Evolutionary conservation across 2,113 vertebrate species (phyloP), one percentile per base, ranked within the genome.

Genomic region (Pseudolaguvia tuberculata): DNA sequence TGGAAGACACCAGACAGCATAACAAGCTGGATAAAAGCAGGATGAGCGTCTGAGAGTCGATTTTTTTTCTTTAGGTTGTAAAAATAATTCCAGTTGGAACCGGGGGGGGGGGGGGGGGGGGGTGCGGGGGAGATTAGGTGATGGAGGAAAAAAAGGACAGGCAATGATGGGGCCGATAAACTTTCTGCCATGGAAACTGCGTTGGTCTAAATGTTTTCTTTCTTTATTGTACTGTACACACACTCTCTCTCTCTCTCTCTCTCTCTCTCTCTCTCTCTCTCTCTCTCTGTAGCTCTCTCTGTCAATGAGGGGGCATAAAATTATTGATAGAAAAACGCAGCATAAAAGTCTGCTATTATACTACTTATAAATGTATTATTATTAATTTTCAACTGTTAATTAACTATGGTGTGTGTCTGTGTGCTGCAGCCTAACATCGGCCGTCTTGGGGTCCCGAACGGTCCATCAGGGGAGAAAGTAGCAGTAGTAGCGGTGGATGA

Each of bases 381-480:
- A n/a, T n/a, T 35, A 35, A 7, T 42, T 42, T 9, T 42, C 9
- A 42, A 42, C 39, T 42, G 5, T 5, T 6, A 42, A 42, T 8
- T 52, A 27, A 53, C 14, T 68, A 14, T 73, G 56, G 17, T 31
- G 15, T 20, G 2, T 61, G 29, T 79, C 0, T 66, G 31, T 78
- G 23, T 75, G 79, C 85, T 76, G 4, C 87, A 99, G 96, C 96
- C 96, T 3, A 94, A 96, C 86, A 96, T 99, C 0, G 93, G 94
- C 27, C 90, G 92, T 13, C 86, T 96, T 55, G 97, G 97, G 58
- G 89, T 95, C 84, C 94, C 95, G 53, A 94, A 97, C 0, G 96
- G 97, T 15, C 97, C 96, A 0, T 99, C 97, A 0, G 94, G 93
- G 29, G 96, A 99, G 83, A 99, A 99, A 85, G 94, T 99, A 84